phyloP scores from a whole-genome alignment of 1,140 invertebrate genomes.

The Ostrea denselamellosa region DNA sequence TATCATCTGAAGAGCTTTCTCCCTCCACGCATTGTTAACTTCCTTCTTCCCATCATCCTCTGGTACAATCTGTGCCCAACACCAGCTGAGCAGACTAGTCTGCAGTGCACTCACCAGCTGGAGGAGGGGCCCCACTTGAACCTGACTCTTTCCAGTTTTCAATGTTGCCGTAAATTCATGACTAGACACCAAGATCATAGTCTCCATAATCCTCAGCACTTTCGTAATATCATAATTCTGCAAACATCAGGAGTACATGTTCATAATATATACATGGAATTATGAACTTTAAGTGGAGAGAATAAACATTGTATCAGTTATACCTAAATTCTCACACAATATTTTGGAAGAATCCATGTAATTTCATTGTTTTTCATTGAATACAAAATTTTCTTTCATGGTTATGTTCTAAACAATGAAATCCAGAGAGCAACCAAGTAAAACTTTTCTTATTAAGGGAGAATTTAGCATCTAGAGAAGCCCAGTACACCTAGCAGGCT shows the following conservation, averaged over 20 bases:
- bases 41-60: conserved; percentile 49
- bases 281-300: too few relatives aligned
- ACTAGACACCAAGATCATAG: conserved; percentile 73
- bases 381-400: too few relatives aligned
- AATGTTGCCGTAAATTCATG: conserved; percentile 68
- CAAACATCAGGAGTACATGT: conserved; percentile 36
- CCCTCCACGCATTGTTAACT: conserved; percentile 53
- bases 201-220: conserved; percentile 74
- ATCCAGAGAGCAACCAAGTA: too few relatives aligned
- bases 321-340: not conserved
- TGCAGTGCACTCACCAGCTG: conserved; percentile 75
- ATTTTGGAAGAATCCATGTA: too few relatives aligned
- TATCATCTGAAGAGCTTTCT: conserved; percentile 59
- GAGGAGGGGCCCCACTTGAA: conserved; percentile 73
- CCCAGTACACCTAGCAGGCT: too few relatives aligned
- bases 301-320: too few relatives aligned
- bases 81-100: conserved; percentile 74
- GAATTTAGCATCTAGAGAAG: too few relatives aligned
- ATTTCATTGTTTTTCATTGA: too few relatives aligned
- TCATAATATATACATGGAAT: not conserved
- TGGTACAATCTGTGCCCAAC: conserved; percentile 69
- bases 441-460: too few relatives aligned
- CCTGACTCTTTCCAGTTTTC: conserved; percentile 57
- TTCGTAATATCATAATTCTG: conserved; percentile 70
- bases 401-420: too few relatives aligned